Evolutionary conservation across 2,113 vertebrate genomes (phyloP), one percentile per base, ranked within the genome.

Genomic region (Zosterops pallidus): DNA sequence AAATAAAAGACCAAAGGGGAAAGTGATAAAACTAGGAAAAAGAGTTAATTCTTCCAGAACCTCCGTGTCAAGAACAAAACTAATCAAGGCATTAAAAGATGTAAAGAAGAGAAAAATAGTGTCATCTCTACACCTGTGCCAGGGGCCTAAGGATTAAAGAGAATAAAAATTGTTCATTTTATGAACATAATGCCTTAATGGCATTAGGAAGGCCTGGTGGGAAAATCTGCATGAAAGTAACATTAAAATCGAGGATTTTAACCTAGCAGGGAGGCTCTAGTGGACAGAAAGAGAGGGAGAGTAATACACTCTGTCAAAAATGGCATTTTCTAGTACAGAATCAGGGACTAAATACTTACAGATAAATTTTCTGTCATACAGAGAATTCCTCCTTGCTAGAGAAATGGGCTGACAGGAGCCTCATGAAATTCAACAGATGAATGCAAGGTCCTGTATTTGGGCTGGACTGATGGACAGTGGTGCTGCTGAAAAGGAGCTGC

Each of bases 191-290:
- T 86, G 90, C 52, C 88, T 90, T 89, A 93, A 93, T 86, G 41
- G 25, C 68, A 90, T 93, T 95, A 84, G 74, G n/a, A 81, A 86
- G 53, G 72, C 76, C 68, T 93, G 52, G 52, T 89, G 90, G 94
- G 60, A 84, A 93, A 84, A 82, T 78, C 17, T 92, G 41, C 76
- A 88, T 90, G 71, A 86, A 90, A 89, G 41, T n/a, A 95, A 95
- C 86, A 93, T 79, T 96, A 90, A 93, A 93, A 77, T 86, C 35
- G 78, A 84, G 33, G 10, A 70, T 77, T 94, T 93, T 42, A 93
- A 81, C 72, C 35, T 89, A 68, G 68, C 31, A 75, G 31, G 52
- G 41, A 96, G 47, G 22, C 44, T 86, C 44, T 86, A 90, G 64
- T 64, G 41, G 59, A 88, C 79, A 90, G 79, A 94, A 90, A 85